Evolutionary conservation across 2,888 invertebrate genomes (phyloP).

Genomic region (Agrypnus murinus): DNA sequence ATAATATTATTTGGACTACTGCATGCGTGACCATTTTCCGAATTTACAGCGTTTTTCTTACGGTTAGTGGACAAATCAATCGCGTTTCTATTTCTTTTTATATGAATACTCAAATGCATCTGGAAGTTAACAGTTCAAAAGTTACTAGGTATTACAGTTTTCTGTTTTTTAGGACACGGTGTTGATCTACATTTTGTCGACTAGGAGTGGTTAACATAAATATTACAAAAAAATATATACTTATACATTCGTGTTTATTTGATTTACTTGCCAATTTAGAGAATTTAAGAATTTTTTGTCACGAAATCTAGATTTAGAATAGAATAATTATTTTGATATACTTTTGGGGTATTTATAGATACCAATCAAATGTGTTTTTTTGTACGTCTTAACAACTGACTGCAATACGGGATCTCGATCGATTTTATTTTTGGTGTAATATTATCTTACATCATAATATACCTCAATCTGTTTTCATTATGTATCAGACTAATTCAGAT

Average conservation of each 20-base stretch:
- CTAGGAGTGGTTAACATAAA: neutral
- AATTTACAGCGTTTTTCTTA: constrained; percentile 22
- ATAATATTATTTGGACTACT: neutral
- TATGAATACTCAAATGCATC: constrained; percentile 16
- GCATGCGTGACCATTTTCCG: constrained; percentile 31
- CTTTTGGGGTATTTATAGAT: no score
- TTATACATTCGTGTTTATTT: neutral
- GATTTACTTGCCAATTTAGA: constrained; percentile 7
- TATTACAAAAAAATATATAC: constrained; percentile 15
- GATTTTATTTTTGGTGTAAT: no score
- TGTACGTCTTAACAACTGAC: no score
- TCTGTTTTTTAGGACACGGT: neutral
- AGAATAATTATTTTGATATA: neutral
- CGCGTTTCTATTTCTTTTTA: neutral
- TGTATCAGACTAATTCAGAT: no score
- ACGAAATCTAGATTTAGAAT: constrained; percentile 1
- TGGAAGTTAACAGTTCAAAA: neutral
- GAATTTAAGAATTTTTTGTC: constrained; percentile 1
- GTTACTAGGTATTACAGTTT: neutral
- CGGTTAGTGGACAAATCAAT: constrained; percentile 8
- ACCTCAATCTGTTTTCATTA: no score
- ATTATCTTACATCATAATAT: no score
- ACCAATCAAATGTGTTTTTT: no score
- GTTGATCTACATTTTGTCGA: neutral
- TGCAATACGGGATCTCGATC: no score